Conservation (phyloP, 2,797 vertebrate species). For the Lagocephalus sceleratus region DNA sequence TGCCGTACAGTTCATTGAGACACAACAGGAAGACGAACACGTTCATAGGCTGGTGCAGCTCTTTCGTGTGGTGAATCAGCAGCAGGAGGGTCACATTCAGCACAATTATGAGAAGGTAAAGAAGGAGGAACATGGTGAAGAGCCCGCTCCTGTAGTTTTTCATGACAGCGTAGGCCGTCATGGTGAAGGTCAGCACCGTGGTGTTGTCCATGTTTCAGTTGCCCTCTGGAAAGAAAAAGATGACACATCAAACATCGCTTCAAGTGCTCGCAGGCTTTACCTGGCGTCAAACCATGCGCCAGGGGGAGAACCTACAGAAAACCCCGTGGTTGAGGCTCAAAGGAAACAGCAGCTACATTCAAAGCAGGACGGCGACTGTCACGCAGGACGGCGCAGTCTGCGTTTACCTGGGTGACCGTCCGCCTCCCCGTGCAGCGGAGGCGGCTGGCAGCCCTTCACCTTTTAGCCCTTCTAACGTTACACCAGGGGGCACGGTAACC, state of each 20-base stretch:
- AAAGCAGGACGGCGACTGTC: background rate
- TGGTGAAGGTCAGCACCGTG: constrained; percentile 34
- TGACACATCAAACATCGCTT: background rate
- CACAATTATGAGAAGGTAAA: constrained; percentile 29
- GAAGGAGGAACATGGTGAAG: constrained; percentile 42
- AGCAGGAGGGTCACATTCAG: constrained; percentile 41
- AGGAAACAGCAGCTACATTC: too few species aligned
- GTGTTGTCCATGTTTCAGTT: constrained; percentile 43
- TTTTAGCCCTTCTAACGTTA: constrained; percentile 26
- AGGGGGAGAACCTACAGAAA: too few species aligned
- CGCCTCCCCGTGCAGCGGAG: background rate
- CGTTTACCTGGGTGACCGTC: constrained; percentile 16
- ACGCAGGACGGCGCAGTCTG: background rate
- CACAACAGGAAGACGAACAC: constrained; percentile 41
- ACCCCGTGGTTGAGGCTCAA: too few species aligned
- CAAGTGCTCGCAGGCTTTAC: background rate
- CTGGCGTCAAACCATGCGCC: background rate
- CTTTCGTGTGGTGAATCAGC: constrained; percentile 33
- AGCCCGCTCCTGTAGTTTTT: constrained; percentile 37
- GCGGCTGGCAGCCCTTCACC: constrained; percentile 10
- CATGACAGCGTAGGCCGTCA: constrained; percentile 43
- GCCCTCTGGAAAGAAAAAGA: constrained; percentile 24
- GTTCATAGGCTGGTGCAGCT: constrained; percentile 57
- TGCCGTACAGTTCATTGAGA: constrained; percentile 52
- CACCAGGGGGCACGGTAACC: constrained; percentile 14